phyloP scores from a whole-genome alignment of 2,888 invertebrate species.

The Copidosoma aretas region DNA sequence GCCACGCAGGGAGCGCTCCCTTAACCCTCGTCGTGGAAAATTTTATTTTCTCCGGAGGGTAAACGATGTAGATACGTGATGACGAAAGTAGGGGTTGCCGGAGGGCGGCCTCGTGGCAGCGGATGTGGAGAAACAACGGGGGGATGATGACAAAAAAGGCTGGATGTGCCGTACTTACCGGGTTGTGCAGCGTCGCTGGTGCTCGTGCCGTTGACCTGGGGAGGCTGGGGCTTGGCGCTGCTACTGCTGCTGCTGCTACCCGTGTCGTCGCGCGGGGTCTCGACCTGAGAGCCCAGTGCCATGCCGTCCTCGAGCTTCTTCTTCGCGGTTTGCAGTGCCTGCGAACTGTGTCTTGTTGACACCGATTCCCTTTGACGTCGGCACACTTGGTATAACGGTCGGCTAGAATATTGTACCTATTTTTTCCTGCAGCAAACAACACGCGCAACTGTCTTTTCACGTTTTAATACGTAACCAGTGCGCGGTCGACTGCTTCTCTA shows the following conservation, averaged over 20 bases:
- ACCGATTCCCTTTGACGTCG: neutral
- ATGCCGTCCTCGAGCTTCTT: conserved; percentile 43
- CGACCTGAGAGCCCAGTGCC: conserved; percentile 62
- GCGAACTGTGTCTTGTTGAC: no score
- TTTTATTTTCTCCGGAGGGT: conserved; percentile 4
- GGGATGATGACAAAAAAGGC: no score
- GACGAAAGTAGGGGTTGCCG: no score
- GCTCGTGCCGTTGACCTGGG: conserved; percentile 6
- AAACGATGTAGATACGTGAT: neutral
- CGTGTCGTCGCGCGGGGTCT: conserved; percentile 55
- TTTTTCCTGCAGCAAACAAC: no score
- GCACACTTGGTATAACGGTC: no score
- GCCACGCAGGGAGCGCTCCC: no score
- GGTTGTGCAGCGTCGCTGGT: neutral
- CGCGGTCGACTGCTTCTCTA: neutral
- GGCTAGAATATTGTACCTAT: no score
- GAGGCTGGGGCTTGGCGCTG: conserved; percentile 10
- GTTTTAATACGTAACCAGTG: neutral
- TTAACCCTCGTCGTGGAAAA: conserved; percentile 31
- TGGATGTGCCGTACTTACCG: conserved; percentile 14
- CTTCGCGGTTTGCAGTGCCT: conserved; percentile 7
- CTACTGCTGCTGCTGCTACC: conserved; percentile 44
- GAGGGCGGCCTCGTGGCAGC: neutral
- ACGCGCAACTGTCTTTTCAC: no score
- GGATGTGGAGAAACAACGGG: no score